Conservation (phyloP, 2,113 vertebrate genomes). For the Spea multiplicata region DNA sequence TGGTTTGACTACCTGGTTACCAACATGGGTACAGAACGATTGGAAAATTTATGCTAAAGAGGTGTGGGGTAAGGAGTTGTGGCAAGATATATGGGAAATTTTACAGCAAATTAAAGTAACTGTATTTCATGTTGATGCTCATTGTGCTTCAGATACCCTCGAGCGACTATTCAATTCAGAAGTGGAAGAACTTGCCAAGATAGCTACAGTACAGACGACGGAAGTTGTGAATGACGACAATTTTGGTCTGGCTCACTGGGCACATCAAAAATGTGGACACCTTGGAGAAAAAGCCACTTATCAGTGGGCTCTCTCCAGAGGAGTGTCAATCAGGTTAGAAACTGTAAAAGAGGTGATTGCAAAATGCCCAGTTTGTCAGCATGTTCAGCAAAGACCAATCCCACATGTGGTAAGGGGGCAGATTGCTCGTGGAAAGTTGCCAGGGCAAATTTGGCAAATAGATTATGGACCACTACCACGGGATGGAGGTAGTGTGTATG, state of each 20-base stretch:
- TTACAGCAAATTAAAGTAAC: neutral
- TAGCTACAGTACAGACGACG: no score
- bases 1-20: neutral
- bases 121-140: neutral
- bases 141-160: neutral
- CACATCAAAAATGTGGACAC: constrained; percentile 16
- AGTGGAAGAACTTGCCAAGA: no score
- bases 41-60: neutral
- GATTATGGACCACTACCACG: no score
- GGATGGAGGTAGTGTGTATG: no score
- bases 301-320: neutral
- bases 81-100: neutral
- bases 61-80: neutral
- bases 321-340: neutral
- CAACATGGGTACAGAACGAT: neutral
- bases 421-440: neutral
- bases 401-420: neutral
- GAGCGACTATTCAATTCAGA: no score
- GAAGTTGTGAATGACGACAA: no score
- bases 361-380: neutral
- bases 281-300: constrained; percentile 8
- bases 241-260: neutral
- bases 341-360: neutral
- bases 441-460: neutral
- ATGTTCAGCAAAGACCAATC: neutral